Conservation (phyloP, 2,888 invertebrate genomes). For the Cheilosia scutellata region DNA sequence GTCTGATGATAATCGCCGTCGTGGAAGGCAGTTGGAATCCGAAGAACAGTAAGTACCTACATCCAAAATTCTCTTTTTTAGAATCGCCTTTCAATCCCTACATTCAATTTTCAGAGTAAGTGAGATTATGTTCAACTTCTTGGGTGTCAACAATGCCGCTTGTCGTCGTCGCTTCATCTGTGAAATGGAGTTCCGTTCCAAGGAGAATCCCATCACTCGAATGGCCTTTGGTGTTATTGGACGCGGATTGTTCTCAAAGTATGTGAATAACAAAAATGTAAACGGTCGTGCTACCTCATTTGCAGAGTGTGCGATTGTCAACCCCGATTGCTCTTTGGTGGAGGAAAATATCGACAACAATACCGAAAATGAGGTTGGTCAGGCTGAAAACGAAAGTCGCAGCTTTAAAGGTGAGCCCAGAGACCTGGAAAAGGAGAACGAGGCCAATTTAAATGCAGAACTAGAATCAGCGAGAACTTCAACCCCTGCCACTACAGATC, state of each 20-base stretch:
- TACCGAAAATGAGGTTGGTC: constrained; percentile 80
- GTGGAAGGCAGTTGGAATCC: constrained; percentile 73
- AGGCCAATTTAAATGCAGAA: constrained; percentile 50
- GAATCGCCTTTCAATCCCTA: background rate
- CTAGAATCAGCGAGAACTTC: background rate
- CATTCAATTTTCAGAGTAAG: constrained; percentile 79
- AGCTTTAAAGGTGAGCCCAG: constrained; percentile 79
- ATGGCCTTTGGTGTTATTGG: constrained; percentile 83
- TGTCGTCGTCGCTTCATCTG: constrained; percentile 85
- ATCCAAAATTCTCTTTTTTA: background rate
- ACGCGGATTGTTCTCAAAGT: constrained; percentile 82
- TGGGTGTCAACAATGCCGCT: constrained; percentile 82
- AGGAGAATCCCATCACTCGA: constrained; percentile 81
- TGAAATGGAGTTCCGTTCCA: constrained; percentile 84
- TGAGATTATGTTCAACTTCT: constrained; percentile 82
- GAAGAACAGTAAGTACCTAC: constrained; percentile 82
- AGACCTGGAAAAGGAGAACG: constrained; percentile 37
- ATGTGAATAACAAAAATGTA: constrained; percentile 80
- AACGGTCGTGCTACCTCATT: constrained; percentile 80
- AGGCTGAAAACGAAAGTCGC: constrained; percentile 82
- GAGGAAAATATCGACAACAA: constrained; percentile 75
- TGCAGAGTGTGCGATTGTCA: constrained; percentile 81
- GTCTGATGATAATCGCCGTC: constrained; percentile 77
- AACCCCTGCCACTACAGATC: constrained; percentile 33
- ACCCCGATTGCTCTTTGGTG: constrained; percentile 82